Evolutionary conservation across 2,113 vertebrate species (phyloP), one percentile per base, ranked within the genome.

Genomic region (Enhydra lutris): DNA sequence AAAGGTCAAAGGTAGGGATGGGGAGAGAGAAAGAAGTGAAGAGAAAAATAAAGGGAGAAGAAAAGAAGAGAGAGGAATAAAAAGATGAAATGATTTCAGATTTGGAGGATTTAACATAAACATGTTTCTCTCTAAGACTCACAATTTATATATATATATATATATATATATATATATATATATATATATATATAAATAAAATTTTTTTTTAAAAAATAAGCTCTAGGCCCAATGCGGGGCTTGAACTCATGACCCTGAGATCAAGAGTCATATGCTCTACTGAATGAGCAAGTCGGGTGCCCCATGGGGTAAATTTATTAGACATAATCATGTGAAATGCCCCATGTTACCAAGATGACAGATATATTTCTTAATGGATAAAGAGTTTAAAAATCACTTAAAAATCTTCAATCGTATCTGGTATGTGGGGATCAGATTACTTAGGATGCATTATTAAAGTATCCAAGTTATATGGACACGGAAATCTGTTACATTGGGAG

Each of bases 401-500:
- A 91, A 95, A 36, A 36, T 88, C 36, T 81, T 90, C 31, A 57
- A 1, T 83, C 23, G 21, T 23, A 96, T 73, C 47, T 83, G 80
- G 42, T 80, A 94, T 47, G 13, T 29, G 34, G 69, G 74, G 14
- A 96, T 89, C 14, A 96, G 65, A 96, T 59, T 39, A 79, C 89
- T 89, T 55, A 94, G 21, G 55, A 82, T 34, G n/a, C 57, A 31
- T 84, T 81, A 89, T 47, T 73, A 31, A 94, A 98, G 36, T 91
- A 78, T 2, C 59, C 10, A 47, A 95, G 78, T 90, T 84, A 94
- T 31, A 45, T 23, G 63, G 65, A 88, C 17, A 94, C n/a, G 76
- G 34, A 96, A 96, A 95, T 84, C 59, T 89, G 65, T 90, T 91
- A 73, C 9, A 67, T 4, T 92, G 42, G 47, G n/a, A 47, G 74